Evolutionary conservation across 2,113 vertebrate genomes (phyloP), one percentile per base, ranked within the genome.

Genomic region (Colistium nudipinnis): DNA sequence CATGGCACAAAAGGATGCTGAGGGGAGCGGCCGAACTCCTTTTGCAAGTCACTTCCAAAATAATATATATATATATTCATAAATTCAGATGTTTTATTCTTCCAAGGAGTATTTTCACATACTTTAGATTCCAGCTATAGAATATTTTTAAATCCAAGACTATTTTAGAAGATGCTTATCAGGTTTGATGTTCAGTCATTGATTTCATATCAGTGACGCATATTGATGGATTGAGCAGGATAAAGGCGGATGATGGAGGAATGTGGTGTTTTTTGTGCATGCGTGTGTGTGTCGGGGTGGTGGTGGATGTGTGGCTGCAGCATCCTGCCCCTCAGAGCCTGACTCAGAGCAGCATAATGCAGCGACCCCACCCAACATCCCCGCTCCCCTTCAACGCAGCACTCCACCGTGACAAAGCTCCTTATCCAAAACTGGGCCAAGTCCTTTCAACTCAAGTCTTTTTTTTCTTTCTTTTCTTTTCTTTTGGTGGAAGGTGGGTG

Each of bases 281-380:
- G 3, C n/a, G 35, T 43, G 61, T 78, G 71, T 72, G 39, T 36
- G 19, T 74, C 51, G n/a, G n/a, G n/a, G n/a, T n/a, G n/a, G n/a
- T 47, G 3, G 36, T 74, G 59, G 70, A 60, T 75, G 69, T 57
- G 60, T 43, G 54, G 24, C 25, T 86, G 90, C 78, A 62, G 90
- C 92, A 92, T n/a, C 88, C 90, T 91, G 90, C 81, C 57, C 55
- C 72, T 76, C 39, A 17, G 10, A 38, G 78, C 82, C 82, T 90
- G 81, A 84, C 85, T 83, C 91, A 85, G 54, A 79, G 88, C 90
- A 83, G 91, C 92, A 93, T 92, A 92, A 93, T 94, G 93, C 93
- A 91, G 92, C 89, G 92, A 93, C 93, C 93, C 91, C 93, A 94
- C 93, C 93, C 93, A 92, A 92, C 81, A 90, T 88, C 89, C 41